Evolutionary conservation across 2,888 invertebrate species (phyloP).

Genomic region (Spodoptera littoralis): DNA sequence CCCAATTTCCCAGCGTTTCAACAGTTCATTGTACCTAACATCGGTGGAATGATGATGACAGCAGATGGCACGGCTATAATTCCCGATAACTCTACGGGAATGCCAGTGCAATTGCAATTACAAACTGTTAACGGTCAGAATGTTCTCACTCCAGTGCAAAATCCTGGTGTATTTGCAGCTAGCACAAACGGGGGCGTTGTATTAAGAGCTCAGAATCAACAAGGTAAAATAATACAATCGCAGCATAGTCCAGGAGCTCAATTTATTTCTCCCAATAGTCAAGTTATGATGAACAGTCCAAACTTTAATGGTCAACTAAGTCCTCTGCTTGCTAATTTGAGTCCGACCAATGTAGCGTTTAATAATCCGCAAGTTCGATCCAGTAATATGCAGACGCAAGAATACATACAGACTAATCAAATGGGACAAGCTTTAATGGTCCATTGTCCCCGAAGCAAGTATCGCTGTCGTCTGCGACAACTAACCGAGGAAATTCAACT

Average conservation of each 20-base stretch:
- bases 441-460: conserved; percentile 90
- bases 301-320: conserved; percentile 93
- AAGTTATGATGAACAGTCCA: conserved; percentile 93
- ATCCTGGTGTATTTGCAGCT: conserved; percentile 90
- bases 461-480: conserved; percentile 85
- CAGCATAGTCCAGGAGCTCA: conserved; percentile 92
- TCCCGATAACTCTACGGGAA: conserved; percentile 91
- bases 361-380: conserved; percentile 87
- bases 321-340: conserved; percentile 93
- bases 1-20: conserved; percentile 94
- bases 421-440: conserved; percentile 92
- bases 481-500: conserved; percentile 90
- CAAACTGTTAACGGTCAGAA: conserved; percentile 94
- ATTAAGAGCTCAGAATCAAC: conserved; percentile 92
- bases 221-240: conserved; percentile 91
- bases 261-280: conserved; percentile 92
- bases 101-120: conserved; percentile 93
- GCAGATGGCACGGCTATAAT: conserved; percentile 93
- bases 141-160: conserved; percentile 92
- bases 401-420: conserved; percentile 92
- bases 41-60: conserved; percentile 95
- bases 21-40: conserved; percentile 94
- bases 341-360: conserved; percentile 91
- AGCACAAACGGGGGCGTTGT: conserved; percentile 93
- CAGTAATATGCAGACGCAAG: conserved; percentile 90